Percentiles rank a stretch among this genome's conserved stretches.
Conservation (phyloP, 2,888 invertebrate genomes). For the Ennomos fuscantarius region DNA sequence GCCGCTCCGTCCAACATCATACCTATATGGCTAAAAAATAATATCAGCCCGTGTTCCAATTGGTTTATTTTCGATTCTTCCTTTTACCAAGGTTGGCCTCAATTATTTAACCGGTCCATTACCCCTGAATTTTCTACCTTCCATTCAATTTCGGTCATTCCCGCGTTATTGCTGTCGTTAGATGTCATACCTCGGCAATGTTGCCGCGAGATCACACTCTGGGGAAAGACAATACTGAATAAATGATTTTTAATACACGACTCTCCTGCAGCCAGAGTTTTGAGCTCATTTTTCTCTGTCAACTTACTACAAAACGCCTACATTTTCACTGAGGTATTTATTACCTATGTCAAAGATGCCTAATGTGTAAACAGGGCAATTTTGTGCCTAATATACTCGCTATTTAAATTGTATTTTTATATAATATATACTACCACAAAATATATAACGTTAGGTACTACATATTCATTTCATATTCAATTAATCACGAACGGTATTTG, state of each 20-base stretch:
- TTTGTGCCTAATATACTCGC: too few relatives aligned
- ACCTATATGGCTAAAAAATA: too few relatives aligned
- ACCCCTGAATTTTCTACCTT: constrained; percentile 35
- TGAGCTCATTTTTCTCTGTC: constrained; percentile 43
- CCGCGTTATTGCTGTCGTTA: constrained; percentile 39
- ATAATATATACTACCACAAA: too few relatives aligned
- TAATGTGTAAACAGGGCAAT: constrained; percentile 30
- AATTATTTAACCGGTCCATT: constrained; percentile 32
- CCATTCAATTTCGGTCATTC: constrained; percentile 39
- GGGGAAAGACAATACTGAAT: constrained; percentile 50
- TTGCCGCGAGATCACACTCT: constrained; percentile 48
- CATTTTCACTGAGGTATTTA: constrained; percentile 66
- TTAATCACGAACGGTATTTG: too few relatives aligned
- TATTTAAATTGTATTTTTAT: too few relatives aligned
- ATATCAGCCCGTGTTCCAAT: too few relatives aligned
- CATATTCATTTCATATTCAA: too few relatives aligned
- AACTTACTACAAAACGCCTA: constrained; percentile 37
- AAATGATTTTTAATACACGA: constrained; percentile 54
- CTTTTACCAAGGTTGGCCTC: constrained; percentile 15
- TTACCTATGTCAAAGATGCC: constrained; percentile 38
- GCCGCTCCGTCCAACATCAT: too few relatives aligned
- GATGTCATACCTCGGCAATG: constrained; percentile 40
- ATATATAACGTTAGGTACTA: too few relatives aligned
- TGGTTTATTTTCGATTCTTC: constrained; percentile 8
- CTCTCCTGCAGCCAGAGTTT: constrained; percentile 38